Conservation (phyloP, 2,888 invertebrate species). For the Polia nebulosa region DNA sequence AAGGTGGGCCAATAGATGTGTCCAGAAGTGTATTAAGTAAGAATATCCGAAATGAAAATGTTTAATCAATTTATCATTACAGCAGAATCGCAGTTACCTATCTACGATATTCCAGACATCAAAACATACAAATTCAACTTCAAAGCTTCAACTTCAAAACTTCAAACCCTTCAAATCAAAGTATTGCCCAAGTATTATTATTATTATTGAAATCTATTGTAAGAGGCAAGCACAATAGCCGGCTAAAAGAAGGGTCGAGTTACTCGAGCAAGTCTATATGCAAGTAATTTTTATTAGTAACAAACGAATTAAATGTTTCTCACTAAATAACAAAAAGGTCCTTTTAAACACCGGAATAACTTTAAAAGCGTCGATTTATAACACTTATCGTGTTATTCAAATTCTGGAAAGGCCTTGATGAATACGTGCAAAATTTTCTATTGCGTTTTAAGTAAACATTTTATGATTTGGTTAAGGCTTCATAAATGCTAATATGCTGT, state of each 20-base stretch:
- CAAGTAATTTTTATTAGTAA: conserved; percentile 30
- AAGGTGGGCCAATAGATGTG: no score
- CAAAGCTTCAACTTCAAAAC: conserved; percentile 16
- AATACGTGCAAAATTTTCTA: not conserved
- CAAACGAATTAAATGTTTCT: conserved; percentile 17
- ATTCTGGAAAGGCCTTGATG: conserved; percentile 26
- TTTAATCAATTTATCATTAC: not conserved
- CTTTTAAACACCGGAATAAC: conserved; percentile 30
- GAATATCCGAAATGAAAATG: not conserved
- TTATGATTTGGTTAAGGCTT: conserved; percentile 23
- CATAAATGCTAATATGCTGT: conserved; percentile 30
- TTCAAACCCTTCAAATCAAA: conserved; percentile 30
- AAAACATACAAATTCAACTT: conserved; percentile 7
- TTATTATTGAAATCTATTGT: conserved; percentile 45
- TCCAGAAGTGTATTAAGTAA: no score
- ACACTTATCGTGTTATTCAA: not conserved
- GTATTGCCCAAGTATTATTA: conserved; percentile 49
- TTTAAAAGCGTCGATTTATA: conserved; percentile 1
- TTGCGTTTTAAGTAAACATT: conserved; percentile 16
- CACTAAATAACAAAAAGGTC: conserved; percentile 12
- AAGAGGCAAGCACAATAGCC: conserved; percentile 46
- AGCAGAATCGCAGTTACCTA: not conserved
- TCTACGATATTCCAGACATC: conserved; percentile 12
- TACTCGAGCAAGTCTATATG: conserved; percentile 27
- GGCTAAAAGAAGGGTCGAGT: conserved; percentile 45